A percentile compares a stretch with the other conserved stretches of the same genome.
These are phyloP conservation scores for Tinamus guttatus DNA, from an alignment of 2,113 vertebrate species.

Conservation along the genomic window DNA sequence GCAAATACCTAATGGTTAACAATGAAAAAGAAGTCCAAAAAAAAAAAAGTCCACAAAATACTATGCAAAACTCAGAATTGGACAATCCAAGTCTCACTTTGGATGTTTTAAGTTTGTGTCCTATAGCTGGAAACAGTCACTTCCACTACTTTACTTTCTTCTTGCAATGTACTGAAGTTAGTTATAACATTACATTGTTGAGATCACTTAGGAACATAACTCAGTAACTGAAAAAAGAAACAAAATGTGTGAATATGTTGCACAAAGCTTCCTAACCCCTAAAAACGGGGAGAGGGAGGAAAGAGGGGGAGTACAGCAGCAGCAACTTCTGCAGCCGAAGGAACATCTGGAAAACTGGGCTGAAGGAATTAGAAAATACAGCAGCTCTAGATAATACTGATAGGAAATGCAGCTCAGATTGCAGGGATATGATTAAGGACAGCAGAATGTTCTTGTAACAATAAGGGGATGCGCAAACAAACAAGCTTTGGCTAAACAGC, in stretches of 20 bases:
- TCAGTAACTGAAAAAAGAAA: not conserved
- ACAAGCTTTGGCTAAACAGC: conserved; percentile 24
- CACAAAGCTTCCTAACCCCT: not conserved
- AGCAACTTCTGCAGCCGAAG: conserved; percentile 24
- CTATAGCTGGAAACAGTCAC: not conserved
- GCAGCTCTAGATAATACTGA: conserved; percentile 31
- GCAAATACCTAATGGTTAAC: not conserved
- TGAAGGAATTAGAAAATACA: conserved; percentile 51
- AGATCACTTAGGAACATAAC: not conserved
- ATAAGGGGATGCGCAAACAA: conserved; percentile 62
- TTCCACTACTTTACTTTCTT: not conserved
- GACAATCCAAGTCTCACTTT: not conserved
- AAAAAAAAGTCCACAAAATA: not conserved
- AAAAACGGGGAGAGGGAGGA: not conserved
- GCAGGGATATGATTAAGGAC: conserved; percentile 68
- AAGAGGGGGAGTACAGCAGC: not conserved
- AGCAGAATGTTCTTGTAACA: conserved; percentile 64
- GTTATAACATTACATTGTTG: not conserved
- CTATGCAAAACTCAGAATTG: not conserved
- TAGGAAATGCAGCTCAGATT: conserved; percentile 62
- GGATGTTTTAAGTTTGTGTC: not conserved
- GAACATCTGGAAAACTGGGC: conserved; percentile 54
- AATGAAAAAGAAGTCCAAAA: not conserved
- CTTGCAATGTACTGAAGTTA: not conserved
- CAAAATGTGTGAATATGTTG: not conserved